phyloP scores from a whole-genome alignment of 2,888 invertebrate genomes.

The Ellobium chinense region DNA sequence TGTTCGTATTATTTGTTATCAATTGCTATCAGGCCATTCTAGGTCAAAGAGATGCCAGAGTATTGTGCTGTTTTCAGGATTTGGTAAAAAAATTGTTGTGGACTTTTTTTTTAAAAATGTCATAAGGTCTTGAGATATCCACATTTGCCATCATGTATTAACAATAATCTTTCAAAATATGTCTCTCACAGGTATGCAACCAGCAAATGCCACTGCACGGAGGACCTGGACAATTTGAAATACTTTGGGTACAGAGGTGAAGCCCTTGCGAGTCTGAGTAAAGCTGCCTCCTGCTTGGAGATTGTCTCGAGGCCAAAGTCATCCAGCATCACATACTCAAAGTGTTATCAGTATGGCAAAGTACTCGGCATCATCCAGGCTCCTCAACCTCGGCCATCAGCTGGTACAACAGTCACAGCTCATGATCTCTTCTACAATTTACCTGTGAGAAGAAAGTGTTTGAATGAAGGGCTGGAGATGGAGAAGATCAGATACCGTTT shows the following conservation, averaged over 20 bases:
- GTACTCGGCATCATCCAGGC: conserved; percentile 76
- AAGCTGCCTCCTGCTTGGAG: conserved; percentile 82
- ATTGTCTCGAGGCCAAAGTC: conserved; percentile 82
- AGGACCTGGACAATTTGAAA: conserved; percentile 81
- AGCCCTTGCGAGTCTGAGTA: conserved; percentile 84
- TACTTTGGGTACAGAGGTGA: conserved; percentile 86
- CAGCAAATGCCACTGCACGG: conserved; percentile 83
- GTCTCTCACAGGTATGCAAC: conserved; percentile 82
- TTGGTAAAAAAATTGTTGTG: no score
- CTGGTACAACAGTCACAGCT: conserved; percentile 87
- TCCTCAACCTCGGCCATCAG: conserved; percentile 81
- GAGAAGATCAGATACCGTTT: conserved; percentile 83
- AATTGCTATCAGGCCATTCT: no score
- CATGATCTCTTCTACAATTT: conserved; percentile 84
- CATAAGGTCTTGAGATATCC: no score
- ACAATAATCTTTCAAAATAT: no score
- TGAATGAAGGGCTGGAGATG: conserved; percentile 82
- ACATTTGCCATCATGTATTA: no score
- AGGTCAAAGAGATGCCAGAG: no score
- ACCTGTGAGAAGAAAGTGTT: conserved; percentile 83
- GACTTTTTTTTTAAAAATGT: no score
- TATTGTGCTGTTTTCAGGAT: no score
- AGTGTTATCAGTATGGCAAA: conserved; percentile 82
- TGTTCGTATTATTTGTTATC: no score
- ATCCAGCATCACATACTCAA: conserved; percentile 82